phyloP scores from a whole-genome alignment of 2,113 vertebrate genomes.

The Aspiorhynchus laticeps region DNA sequence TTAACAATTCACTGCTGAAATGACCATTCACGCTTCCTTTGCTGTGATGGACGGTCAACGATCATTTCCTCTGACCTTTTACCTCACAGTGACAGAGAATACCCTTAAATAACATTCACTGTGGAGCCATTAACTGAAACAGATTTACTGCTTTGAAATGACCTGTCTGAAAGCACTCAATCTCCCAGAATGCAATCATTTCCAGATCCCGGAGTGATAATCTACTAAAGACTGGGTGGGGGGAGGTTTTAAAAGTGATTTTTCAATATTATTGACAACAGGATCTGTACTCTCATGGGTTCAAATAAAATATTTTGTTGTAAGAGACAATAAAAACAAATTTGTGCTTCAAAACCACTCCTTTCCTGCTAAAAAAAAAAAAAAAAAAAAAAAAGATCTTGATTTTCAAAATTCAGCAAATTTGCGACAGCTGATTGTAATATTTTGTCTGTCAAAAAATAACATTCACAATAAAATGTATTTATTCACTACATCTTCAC shows the following conservation, averaged over 20 bases:
- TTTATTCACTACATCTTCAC: too few species aligned
- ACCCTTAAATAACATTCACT: neutral
- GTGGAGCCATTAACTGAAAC: neutral
- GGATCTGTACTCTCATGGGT: neutral
- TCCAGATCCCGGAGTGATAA: neutral
- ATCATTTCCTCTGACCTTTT: conserved; percentile 17
- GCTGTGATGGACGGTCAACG: neutral
- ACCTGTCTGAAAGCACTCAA: conserved; percentile 50
- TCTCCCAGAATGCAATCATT: conserved; percentile 38
- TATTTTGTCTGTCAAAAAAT: neutral
- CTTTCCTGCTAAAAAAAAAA: too few species aligned
- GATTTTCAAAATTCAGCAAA: neutral
- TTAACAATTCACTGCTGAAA: conserved; percentile 2
- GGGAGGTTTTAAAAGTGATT: neutral
- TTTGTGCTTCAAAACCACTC: neutral
- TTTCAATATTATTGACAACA: neutral
- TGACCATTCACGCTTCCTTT: neutral
- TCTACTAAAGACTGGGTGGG: neutral
- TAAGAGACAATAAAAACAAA: neutral
- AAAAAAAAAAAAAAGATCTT: neutral
- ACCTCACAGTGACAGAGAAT: neutral
- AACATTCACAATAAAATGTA: too few species aligned
- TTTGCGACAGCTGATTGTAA: neutral
- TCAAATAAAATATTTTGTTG: neutral
- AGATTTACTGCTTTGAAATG: conserved; percentile 53